phyloP scores from a whole-genome alignment of 2,113 vertebrate species.

The Dasyornis broadbenti region DNA sequence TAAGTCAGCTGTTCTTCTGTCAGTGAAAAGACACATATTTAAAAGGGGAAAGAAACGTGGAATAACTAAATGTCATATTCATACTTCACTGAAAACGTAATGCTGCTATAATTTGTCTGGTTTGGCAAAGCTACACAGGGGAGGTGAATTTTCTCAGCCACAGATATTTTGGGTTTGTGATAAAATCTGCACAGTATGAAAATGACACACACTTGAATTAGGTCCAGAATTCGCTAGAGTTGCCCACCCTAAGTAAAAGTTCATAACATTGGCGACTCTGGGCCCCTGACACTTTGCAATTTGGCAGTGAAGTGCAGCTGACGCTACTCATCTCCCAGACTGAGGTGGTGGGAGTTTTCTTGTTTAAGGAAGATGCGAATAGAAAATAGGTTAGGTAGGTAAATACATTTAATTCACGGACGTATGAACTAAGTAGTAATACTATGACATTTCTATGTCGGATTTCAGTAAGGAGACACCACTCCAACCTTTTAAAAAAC shows the following conservation, averaged over 20 bases:
- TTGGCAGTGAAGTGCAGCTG: not conserved
- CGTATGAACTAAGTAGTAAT: not conserved
- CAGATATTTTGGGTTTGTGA: not conserved
- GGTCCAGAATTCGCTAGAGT: not conserved
- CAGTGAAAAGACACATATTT: not conserved
- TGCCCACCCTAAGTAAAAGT: not conserved
- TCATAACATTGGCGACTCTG: fast-evolving
- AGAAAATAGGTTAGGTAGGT: not conserved
- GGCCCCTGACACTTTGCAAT: not conserved
- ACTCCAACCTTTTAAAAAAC: not conserved
- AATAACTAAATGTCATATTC: not conserved
- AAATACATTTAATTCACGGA: not conserved
- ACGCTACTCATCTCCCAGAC: not conserved
- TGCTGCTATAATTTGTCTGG: not conserved
- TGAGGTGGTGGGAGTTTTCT: not conserved
- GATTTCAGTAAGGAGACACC: not conserved
- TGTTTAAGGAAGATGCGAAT: not conserved
- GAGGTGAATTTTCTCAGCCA: not conserved
- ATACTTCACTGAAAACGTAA: not conserved
- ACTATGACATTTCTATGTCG: not conserved
- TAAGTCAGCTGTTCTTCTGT: not conserved
- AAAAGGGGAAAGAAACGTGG: not conserved
- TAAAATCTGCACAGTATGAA: not conserved
- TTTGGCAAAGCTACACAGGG: not conserved
- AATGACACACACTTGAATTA: not conserved